Evolutionary conservation across 1,140 invertebrate genomes (phyloP).

Genomic region (Panulirus ornatus): DNA sequence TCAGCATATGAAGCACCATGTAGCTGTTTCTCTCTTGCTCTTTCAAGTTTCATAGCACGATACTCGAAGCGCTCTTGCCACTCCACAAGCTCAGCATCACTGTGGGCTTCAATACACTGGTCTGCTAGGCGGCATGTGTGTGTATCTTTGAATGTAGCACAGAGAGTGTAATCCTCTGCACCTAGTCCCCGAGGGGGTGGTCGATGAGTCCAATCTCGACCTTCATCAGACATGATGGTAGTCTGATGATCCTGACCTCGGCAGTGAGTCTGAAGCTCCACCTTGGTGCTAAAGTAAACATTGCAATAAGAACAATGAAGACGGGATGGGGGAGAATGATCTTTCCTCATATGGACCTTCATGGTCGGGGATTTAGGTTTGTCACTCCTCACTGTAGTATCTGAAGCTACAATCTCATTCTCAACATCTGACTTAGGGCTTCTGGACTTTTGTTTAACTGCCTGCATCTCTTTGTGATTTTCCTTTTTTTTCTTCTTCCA

Average conservation of each 20-base stretch:
- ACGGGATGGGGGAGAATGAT: background rate
- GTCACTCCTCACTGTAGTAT: slow-evolving; percentile 11
- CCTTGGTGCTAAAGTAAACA: slow-evolving; percentile 81
- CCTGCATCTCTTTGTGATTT: slow-evolving; percentile 38
- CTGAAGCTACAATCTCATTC: background rate
- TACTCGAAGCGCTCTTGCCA: slow-evolving; percentile 87
- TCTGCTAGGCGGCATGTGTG: slow-evolving; percentile 84
- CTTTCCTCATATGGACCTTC: background rate
- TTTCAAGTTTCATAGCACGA: slow-evolving; percentile 78
- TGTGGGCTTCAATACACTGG: slow-evolving; percentile 88
- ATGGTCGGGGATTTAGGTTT: slow-evolving; percentile 23
- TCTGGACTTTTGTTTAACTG: slow-evolving; percentile 7
- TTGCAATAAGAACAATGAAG: slow-evolving; percentile 82
- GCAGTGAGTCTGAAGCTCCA: slow-evolving; percentile 83
- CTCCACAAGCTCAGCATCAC: slow-evolving; percentile 85
- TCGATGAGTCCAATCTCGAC: slow-evolving; percentile 85
- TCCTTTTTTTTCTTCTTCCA: slow-evolving; percentile 56
- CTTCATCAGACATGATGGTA: slow-evolving; percentile 86
- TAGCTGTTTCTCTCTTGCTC: slow-evolving; percentile 81
- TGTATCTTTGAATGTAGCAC: slow-evolving; percentile 80
- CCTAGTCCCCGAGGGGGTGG: slow-evolving; percentile 82
- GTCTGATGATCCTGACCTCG: slow-evolving; percentile 84
- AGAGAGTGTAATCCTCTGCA: slow-evolving; percentile 80
- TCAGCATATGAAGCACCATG: slow-evolving; percentile 85
- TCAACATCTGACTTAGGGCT: slow-evolving; percentile 30